Base-by-base conservation (phyloP, 1,140 invertebrate species). In the Yoshiicerus persimilis region DNA sequence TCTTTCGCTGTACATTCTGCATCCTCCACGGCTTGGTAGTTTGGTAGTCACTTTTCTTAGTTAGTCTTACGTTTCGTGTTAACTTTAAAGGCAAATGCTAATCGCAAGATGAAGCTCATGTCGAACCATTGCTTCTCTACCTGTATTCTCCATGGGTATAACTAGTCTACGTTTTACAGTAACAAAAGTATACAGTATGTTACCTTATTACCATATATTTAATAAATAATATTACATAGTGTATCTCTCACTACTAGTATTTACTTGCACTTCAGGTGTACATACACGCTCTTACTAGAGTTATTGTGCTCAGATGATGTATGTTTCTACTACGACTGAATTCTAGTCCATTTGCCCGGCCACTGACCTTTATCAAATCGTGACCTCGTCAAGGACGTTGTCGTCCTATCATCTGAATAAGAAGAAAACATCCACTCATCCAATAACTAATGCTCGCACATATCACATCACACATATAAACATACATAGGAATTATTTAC, bases 301-400 rank as follows among this genome's bases (percentile, higher is more conserved):
- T 16, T n/a, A n/a, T n/a, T 56, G 16, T 56, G n/a, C n/a, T 36
- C 16, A 80, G 75, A 36, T 34, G 75, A 32, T 80, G 75, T n/a
- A 32, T 80, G 75, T n/a, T 36, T 4, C 75, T 23, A 66, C 13
- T 70, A 38, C 56, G 32, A 62, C 36, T 80, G 83, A 25, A 85
- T 89, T 87, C 88, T 85, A 77, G 86, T 86, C 83, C 86, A 90
- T 87, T 66, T 90, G 90, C 87, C 90, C 90, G 88, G 90, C 84
- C 88, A 84, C 39, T 90, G 87, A 90, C 90, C 90, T 87, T 66
- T 86, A 84, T 77, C 62, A 66, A 75, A 89, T 89, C 85, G 88
- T 90, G 90, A 90, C 90, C 90, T 90, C 90, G 64, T 89, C 90
- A 90, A 90, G 90, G 90, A 89, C 90, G 90, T 90, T 89, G 89